phyloP scores from a whole-genome alignment of 2,113 vertebrate genomes.

The Gavialis gangeticus region DNA sequence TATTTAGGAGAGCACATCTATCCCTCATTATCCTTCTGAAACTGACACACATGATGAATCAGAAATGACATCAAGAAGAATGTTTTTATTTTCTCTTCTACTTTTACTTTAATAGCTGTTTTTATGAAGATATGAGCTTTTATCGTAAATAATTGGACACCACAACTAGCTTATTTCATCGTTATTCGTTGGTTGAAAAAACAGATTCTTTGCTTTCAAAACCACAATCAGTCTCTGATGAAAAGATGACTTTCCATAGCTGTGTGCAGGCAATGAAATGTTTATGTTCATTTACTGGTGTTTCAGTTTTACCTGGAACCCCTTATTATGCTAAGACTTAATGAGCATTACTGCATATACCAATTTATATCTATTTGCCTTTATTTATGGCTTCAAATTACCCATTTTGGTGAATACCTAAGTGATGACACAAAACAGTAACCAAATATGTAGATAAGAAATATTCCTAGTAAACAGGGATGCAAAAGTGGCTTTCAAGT shows the following conservation, averaged over 20 bases:
- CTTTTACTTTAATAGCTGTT: conserved; percentile 12
- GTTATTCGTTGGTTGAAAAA: background rate
- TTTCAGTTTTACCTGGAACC: background rate
- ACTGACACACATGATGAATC: conserved; percentile 4
- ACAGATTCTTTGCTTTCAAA: background rate
- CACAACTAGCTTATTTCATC: background rate
- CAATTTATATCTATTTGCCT: background rate
- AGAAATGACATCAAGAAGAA: conserved; percentile 2
- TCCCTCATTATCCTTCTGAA: conserved; percentile 21
- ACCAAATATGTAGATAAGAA: conserved; percentile 18
- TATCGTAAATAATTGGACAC: background rate
- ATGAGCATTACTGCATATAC: background rate
- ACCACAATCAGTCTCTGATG: background rate
- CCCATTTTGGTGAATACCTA: background rate
- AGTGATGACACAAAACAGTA: background rate
- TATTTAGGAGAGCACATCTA: background rate
- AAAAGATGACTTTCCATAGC: background rate
- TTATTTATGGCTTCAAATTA: background rate
- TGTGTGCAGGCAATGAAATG: background rate
- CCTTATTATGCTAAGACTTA: background rate
- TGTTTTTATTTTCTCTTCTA: background rate
- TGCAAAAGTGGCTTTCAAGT: background rate
- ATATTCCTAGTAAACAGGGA: background rate
- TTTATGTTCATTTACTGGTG: accelerated
- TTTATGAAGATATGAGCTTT: background rate